Evolutionary conservation across 30 jellyfish, hydroid and myxozoan species (phyloP).

Genomic region (Nemopilema nomurai): DNA sequence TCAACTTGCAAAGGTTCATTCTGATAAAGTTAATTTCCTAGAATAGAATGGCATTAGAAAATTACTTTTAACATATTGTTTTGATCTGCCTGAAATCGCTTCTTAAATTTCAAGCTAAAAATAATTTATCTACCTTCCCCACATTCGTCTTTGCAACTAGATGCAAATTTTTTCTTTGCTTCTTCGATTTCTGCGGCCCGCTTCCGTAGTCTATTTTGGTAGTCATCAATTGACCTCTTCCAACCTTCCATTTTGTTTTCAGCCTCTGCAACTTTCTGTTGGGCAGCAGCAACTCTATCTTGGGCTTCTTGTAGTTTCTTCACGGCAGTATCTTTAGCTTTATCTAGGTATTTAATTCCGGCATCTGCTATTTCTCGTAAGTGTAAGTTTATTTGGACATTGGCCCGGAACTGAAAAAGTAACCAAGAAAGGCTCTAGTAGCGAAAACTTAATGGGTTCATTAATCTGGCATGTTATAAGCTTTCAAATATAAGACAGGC

Average conservation of each 20-base stretch:
- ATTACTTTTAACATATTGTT: too few species aligned
- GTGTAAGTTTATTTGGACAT: background rate
- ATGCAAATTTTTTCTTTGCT: slow-evolving; percentile 14
- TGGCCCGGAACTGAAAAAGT: background rate
- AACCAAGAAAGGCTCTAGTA: too few species aligned
- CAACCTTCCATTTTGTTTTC: slow-evolving; percentile 57
- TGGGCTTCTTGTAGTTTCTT: background rate
- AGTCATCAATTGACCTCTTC: slow-evolving; percentile 29
- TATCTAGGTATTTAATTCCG: background rate
- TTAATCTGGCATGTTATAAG: too few species aligned
- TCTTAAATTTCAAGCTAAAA: background rate
- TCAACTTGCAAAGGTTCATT: too few species aligned
- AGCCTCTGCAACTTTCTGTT: slow-evolving; percentile 12
- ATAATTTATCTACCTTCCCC: background rate
- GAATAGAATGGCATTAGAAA: too few species aligned
- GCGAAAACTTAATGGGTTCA: too few species aligned
- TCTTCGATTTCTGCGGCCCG: slow-evolving; percentile 55
- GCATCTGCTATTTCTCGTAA: background rate
- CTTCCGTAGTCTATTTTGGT: slow-evolving; percentile 18
- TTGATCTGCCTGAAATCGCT: too few species aligned
- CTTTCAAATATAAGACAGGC: too few species aligned
- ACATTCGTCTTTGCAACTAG: background rate
- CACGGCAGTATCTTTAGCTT: background rate
- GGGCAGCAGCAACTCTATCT: background rate
- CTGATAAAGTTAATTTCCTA: too few species aligned